These are phyloP conservation scores for Scortum barcoo DNA, from an alignment of 2,113 vertebrate genomes.

Conservation along the genomic window DNA sequence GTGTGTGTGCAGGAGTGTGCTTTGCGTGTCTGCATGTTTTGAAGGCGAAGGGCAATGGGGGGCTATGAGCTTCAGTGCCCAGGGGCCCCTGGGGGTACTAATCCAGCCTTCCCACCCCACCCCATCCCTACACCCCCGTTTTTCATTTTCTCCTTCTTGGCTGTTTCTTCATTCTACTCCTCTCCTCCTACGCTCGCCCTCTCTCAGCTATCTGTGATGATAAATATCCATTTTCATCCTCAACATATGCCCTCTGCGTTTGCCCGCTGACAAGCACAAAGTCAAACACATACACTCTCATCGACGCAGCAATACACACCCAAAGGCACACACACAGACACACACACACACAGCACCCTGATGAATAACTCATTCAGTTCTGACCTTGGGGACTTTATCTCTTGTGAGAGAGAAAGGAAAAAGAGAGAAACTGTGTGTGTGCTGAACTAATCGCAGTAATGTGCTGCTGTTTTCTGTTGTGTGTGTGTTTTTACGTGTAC, in stretches of 20 bases:
- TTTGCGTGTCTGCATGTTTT: no score
- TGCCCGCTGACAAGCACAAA: slow-evolving; percentile 70
- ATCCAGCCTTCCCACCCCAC: not conserved
- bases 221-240: slow-evolving; percentile 82
- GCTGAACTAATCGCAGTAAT: slow-evolving; percentile 73
- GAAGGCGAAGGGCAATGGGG: no score
- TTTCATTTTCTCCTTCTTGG: slow-evolving; percentile 60
- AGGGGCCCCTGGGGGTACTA: no score
- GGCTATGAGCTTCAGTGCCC: no score
- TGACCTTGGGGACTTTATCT: slow-evolving; percentile 80
- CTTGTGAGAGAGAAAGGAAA: slow-evolving; percentile 43
- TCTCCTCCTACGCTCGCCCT: slow-evolving; percentile 56
- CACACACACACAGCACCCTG: slow-evolving; percentile 41
- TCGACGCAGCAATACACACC: slow-evolving; percentile 22
- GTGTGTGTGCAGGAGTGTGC: no score
- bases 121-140: slow-evolving; percentile 1
- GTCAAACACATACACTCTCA: slow-evolving; percentile 59
- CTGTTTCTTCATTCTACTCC: slow-evolving; percentile 35
- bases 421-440: slow-evolving; percentile 52
- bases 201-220: slow-evolving; percentile 69
- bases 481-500: slow-evolving; percentile 46
- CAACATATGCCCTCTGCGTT: slow-evolving; percentile 78
- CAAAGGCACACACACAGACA: slow-evolving; percentile 16
- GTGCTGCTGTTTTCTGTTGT: slow-evolving; percentile 59
- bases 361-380: slow-evolving; percentile 78